Conservation (phyloP, 1,140 invertebrate species). For the Ylistrum balloti region DNA sequence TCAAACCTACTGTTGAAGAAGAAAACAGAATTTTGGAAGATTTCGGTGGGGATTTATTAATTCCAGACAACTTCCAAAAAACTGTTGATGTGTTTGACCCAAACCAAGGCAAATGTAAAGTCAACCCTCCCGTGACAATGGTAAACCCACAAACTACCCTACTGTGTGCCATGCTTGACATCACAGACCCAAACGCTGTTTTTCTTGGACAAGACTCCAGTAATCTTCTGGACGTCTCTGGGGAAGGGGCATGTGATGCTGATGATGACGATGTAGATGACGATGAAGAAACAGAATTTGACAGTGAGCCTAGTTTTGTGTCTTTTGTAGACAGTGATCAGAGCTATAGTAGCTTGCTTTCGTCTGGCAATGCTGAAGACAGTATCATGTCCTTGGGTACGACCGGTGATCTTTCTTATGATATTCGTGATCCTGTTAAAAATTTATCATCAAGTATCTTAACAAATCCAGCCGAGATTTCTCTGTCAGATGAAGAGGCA, state of each 20-base stretch:
- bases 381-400: conserved; percentile 72
- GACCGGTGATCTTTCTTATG: conserved; percentile 73
- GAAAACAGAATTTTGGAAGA: conserved; percentile 86
- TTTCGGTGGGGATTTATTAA: conserved; percentile 86
- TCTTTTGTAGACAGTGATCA: conserved; percentile 64
- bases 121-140: conserved; percentile 57
- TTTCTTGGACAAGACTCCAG: conserved; percentile 75
- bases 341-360: conserved; percentile 65
- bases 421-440: conserved; percentile 62
- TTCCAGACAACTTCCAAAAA: conserved; percentile 90
- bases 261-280: conserved; percentile 66
- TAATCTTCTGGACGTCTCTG: conserved; percentile 60
- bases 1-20: conserved; percentile 90
- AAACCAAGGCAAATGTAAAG: conserved; percentile 69
- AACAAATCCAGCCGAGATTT: conserved; percentile 48
- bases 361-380: conserved; percentile 69
- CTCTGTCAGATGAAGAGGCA: conserved; percentile 59
- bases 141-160: conserved; percentile 91
- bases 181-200: conserved; percentile 88
- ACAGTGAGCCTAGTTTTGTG: conserved; percentile 64
- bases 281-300: conserved; percentile 63
- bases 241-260: conserved; percentile 60
- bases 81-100: conserved; percentile 88
- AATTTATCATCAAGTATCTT: conserved; percentile 27
- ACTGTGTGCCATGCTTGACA: conserved; percentile 91